Percentiles rank a stretch among this genome's conserved stretches.
Conservation (phyloP, 1,140 invertebrate genomes). For the Drosophila tani region DNA sequence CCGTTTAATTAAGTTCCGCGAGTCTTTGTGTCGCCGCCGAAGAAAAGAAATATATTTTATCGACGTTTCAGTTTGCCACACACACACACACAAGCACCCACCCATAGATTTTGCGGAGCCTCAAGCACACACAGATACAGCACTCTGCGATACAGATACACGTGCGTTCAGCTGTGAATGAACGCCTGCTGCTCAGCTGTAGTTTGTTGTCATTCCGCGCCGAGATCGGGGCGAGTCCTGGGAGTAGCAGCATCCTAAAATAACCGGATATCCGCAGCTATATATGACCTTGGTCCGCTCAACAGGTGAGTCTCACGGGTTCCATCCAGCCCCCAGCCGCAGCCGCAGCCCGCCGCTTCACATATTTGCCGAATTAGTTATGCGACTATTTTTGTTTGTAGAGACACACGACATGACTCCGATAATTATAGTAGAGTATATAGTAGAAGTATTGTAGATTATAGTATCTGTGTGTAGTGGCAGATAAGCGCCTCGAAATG, state of each 20-base stretch:
- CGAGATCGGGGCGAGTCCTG: conserved; percentile 47
- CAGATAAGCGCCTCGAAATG: conserved; percentile 35
- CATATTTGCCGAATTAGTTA: conserved; percentile 33
- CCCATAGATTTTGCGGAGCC: conserved; percentile 21
- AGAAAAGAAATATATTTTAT: conserved; percentile 37
- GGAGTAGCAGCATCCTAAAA: conserved; percentile 7
- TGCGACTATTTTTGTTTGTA: conserved; percentile 46
- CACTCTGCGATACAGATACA: conserved; percentile 47
- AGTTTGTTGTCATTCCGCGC: conserved; percentile 70
- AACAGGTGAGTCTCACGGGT: conserved; percentile 42
- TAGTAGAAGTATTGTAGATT: conserved; percentile 14
- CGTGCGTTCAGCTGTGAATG: conserved; percentile 70
- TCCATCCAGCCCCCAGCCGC: not conserved
- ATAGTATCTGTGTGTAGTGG: conserved; percentile 17
- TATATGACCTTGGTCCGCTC: conserved; percentile 48
- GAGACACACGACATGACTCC: conserved; percentile 33
- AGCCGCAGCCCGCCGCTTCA: not conserved
- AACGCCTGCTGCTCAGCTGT: conserved; percentile 51
- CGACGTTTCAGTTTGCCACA: conserved; percentile 50
- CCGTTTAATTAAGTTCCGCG: conserved; percentile 7
- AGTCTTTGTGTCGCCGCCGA: conserved; percentile 28
- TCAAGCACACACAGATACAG: conserved; percentile 34
- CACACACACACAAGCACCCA: conserved; percentile 13
- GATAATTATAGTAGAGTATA: conserved; percentile 37
- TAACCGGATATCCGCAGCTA: conserved; percentile 17